Evolutionary conservation across 2,888 invertebrate genomes (phyloP), one percentile per base, ranked within the genome.

Genomic region (Lottia scabra): DNA sequence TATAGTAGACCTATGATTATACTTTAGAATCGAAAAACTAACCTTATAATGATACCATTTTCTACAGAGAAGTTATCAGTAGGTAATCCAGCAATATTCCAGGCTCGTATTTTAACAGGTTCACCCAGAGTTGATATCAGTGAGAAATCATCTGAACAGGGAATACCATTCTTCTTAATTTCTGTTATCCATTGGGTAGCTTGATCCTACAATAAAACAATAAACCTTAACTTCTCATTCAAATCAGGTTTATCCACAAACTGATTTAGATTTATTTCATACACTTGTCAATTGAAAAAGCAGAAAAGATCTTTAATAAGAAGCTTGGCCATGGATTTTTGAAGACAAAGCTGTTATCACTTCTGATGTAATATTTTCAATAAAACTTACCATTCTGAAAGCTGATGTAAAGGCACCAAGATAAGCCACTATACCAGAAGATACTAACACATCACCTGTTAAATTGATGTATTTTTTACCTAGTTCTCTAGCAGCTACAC

Each of bases 91-190:
- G 86, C 83, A 71, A 90, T 90, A 78, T 90, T 90, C 91, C 91
- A 91, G n/a, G 87, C 84, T 43, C 90, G 82, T 74, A 90, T 91
- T 74, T 85, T 84, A 10, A 90, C 90, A 2, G 88, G 87, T 16
- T 90, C 90, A 38, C 90, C 91, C 2, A 91, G 84, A 6, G 88
- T 89, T 23, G 76, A 74, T 66, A 88, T 83, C 46, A 98, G 90
- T 78, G 94, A 94, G 89, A 94, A 98, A 86, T 95, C 92, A 0
- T 90, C 87, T 0, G 94, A 93, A 86, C 96, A 96, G 2, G 94
- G 93, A 8, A 98, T 93, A 0, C 93, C 93, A 71, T 93, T 92
- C 5, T 92, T 91, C 38, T 92, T 92, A 63, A 96, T 94, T 27
- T 92, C 92, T 48, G 91, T 87, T 0, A 94, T 92, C 98, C 97